Evolutionary conservation across 2,888 invertebrate genomes (phyloP).

Genomic region (Shargacucullia verbasci): DNA sequence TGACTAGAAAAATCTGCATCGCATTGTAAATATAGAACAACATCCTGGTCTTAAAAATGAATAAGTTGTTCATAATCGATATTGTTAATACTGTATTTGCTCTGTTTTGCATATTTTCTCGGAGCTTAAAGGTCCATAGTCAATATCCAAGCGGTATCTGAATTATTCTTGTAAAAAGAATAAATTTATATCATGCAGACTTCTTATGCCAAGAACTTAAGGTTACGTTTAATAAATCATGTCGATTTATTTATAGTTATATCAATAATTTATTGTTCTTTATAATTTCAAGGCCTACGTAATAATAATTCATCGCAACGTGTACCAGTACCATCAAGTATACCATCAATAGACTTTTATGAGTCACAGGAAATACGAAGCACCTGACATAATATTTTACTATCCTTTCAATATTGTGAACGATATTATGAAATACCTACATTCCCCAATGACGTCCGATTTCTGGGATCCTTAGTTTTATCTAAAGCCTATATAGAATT

Average conservation of each 20-base stretch:
- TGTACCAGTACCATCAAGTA: conserved; percentile 15
- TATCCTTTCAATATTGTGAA: conserved; percentile 9
- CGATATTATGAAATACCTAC: neutral
- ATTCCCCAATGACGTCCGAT: conserved; percentile 9
- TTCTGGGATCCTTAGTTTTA: conserved; percentile 24
- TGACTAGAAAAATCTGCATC: too few species aligned
- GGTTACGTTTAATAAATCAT: neutral
- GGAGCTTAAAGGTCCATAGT: too few species aligned
- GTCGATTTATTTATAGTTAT: conserved; percentile 12
- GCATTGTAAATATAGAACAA: too few species aligned
- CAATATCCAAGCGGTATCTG: too few species aligned
- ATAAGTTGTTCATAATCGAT: too few species aligned
- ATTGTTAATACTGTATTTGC: too few species aligned
- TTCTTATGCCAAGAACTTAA: too few species aligned
- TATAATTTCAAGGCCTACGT: conserved; percentile 5
- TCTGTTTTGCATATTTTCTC: too few species aligned
- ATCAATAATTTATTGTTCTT: conserved; percentile 11
- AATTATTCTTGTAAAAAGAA: too few species aligned
- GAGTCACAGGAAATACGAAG: conserved; percentile 19
- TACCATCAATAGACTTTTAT: conserved; percentile 17
- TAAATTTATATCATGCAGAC: too few species aligned
- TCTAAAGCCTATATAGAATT: conserved; percentile 30
- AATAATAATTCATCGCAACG: conserved; percentile 10
- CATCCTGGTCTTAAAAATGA: too few species aligned
- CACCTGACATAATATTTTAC: conserved; percentile 16